Evolutionary conservation across 2,888 invertebrate genomes (phyloP), one percentile per base, ranked within the genome.

Genomic region (Ischnus inquisitorius): DNA sequence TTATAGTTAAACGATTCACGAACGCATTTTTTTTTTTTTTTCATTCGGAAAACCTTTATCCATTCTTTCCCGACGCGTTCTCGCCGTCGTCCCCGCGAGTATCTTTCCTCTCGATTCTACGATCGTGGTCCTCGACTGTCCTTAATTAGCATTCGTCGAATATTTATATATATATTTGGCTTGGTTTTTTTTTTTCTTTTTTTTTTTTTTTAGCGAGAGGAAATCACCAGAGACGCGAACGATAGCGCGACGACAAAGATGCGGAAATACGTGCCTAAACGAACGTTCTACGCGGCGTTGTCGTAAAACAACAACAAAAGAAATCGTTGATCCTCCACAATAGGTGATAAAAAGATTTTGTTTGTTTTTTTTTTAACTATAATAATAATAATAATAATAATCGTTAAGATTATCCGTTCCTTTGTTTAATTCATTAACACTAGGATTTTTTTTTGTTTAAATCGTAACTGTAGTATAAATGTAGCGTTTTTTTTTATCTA

Each of bases 281-380:
- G 41, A 28, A 46, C 43, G 12, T 60, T 25, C 48, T 78, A 67
- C 25, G 60, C 48, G 46, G 46, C 22, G 78, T 69, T 69, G 75
- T 72, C 48, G 71, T n/a, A n/a, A n/a, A n/a, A n/a, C n/a, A n/a
- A 81, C 5, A 25, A 14, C 14, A n/a, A 57, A 62, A 74, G 78
- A 74, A 71, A 34, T 16, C 69, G 65, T 81, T 82, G 72, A 82
- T 85, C 85, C 82, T 87, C 84, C 85, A 84, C 86, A 82, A 62
- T 86, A 67, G 79, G 82, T 86, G 79, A 84, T 86, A 85, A 85
- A 82, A 87, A 80, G 80, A 79, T 84, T 86, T 68, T 72, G 81
- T 76, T 76, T 67, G 60, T 68, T 64, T 51, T 69, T 80, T 75
- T 72, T 67, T 78, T 43, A 75, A 72, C n/a, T n/a, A n/a, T n/a